Conservation (phyloP, 2,888 invertebrate species). For the Trypoxylon attenuatum region DNA sequence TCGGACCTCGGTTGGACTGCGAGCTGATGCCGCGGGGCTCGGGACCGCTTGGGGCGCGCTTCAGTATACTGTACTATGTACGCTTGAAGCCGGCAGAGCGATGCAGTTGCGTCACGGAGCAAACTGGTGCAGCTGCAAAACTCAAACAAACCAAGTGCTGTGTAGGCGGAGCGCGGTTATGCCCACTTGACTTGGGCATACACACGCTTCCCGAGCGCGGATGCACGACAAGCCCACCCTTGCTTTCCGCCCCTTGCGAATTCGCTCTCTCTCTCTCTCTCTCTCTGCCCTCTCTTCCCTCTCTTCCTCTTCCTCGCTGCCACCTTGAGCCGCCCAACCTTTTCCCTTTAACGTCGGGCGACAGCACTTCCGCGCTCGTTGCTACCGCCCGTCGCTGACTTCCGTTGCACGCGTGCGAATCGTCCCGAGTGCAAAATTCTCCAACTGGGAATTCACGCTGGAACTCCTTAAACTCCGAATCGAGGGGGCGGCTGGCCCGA, state of each 20-base stretch:
- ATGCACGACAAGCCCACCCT: slow-evolving; percentile 20
- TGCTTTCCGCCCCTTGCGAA: background rate
- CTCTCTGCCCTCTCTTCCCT: background rate
- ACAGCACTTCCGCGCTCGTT: too few species aligned
- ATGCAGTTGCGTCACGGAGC: slow-evolving; percentile 10
- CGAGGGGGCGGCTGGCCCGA: background rate
- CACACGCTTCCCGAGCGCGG: slow-evolving; percentile 5
- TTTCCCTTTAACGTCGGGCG: background rate
- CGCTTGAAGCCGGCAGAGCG: slow-evolving; percentile 12
- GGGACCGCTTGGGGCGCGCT: background rate
- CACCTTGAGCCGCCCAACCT: background rate
- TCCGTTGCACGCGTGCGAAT: slow-evolving; percentile 2
- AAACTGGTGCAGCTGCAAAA: slow-evolving; percentile 31
- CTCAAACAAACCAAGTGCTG: slow-evolving; percentile 33
- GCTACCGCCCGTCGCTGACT: slow-evolving; percentile 3
- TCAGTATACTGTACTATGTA: too few species aligned
- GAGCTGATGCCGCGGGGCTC: background rate
- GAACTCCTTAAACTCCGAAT: slow-evolving; percentile 43
- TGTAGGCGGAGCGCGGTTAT: slow-evolving; percentile 33
- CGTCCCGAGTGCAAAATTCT: slow-evolving; percentile 23
- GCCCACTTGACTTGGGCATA: slow-evolving; percentile 37
- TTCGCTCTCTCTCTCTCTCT: background rate
- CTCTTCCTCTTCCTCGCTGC: background rate
- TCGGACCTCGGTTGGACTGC: too few species aligned
- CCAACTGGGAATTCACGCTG: slow-evolving; percentile 40